These are phyloP conservation scores for Glaucomys volans DNA, from an alignment of 2,113 vertebrate genomes.

Conservation along the genomic window DNA sequence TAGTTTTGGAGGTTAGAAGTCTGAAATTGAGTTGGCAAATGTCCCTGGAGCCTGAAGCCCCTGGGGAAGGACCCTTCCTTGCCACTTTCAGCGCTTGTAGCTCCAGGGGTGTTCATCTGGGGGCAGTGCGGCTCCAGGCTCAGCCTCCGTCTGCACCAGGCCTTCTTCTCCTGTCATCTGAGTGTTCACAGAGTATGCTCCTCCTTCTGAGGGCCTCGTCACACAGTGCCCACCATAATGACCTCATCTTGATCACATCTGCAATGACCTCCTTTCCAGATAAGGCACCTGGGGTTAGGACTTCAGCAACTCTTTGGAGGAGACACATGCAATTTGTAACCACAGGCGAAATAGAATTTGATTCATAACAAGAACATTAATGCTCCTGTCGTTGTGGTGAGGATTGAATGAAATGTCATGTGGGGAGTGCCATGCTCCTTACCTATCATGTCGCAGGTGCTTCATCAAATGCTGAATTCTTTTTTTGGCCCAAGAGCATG, in stretches of 20 bases:
- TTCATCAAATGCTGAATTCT: background rate
- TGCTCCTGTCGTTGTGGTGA: background rate
- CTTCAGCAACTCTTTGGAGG: background rate
- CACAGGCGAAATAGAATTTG: background rate
- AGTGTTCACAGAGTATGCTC: background rate
- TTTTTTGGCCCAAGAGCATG: background rate
- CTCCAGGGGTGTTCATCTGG: background rate
- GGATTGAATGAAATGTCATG: background rate
- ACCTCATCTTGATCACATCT: slow-evolving; percentile 11
- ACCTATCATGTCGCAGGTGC: background rate
- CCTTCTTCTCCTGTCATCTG: background rate
- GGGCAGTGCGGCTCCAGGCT: too few species aligned
- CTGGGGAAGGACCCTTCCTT: background rate
- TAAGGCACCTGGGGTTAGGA: background rate
- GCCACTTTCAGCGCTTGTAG: background rate
- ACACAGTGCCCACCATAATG: background rate
- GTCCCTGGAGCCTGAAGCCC: background rate
- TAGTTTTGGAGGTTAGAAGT: background rate
- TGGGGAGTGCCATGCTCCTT: background rate
- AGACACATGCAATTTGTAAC: background rate
- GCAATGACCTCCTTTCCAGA: slow-evolving; percentile 6
- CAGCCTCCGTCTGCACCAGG: background rate
- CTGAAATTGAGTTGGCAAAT: background rate
- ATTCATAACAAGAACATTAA: background rate
- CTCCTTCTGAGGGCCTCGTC: background rate